Conservation (phyloP, 2,113 vertebrate species). For the Tyrannus savana region DNA sequence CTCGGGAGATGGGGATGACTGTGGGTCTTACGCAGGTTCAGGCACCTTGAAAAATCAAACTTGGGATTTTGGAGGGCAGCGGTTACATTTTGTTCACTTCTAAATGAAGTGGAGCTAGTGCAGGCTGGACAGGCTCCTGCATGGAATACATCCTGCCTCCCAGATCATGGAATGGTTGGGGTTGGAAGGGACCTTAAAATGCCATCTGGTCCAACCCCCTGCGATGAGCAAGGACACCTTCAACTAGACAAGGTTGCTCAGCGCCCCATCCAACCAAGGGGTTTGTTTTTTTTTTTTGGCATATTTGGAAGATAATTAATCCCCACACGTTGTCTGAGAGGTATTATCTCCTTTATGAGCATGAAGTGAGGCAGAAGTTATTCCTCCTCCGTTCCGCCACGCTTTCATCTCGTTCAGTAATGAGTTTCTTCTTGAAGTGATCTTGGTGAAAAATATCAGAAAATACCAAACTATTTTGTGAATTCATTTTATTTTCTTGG, state of each 20-base stretch:
- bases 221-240: not conserved
- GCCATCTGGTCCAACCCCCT: not conserved
- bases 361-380: conserved; percentile 12
- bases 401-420: not conserved
- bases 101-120: not conserved
- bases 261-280: fast-evolving
- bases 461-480: not conserved
- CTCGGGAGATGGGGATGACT: not conserved
- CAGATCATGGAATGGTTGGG: not conserved
- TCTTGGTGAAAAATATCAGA: not conserved
- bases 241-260: not conserved
- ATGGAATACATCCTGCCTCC: not conserved
- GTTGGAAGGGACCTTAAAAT: not conserved
- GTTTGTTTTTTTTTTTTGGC: not conserved
- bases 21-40: not conserved
- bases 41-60: not conserved
- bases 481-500: not conserved
- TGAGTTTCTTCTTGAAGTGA: not conserved
- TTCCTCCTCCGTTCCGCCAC: not conserved
- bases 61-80: not conserved
- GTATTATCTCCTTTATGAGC: not conserved
- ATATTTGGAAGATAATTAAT: not conserved
- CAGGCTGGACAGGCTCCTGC: not conserved
- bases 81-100: fast-evolving
- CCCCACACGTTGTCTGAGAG: not conserved